Evolutionary conservation across 92 coral and sea anemone genomes (phyloP).

Genomic region (Ricordea florida): DNA sequence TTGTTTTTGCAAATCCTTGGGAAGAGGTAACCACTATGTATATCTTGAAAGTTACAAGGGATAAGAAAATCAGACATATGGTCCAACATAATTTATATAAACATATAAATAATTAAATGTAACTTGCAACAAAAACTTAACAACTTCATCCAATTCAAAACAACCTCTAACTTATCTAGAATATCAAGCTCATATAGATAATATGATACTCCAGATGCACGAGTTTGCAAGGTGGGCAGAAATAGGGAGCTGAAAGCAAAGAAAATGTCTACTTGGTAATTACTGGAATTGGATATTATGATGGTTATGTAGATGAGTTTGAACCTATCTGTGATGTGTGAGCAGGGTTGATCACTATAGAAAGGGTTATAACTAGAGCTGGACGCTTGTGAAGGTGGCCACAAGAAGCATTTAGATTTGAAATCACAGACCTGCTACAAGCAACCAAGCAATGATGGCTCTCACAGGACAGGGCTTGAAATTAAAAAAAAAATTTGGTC

Average conservation of each 20-base stretch:
- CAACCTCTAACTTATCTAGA: neutral
- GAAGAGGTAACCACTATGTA: neutral
- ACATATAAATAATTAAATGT: neutral
- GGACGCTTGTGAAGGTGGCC: neutral
- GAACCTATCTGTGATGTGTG: too few species aligned
- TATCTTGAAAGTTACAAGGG: neutral
- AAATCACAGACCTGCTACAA: neutral
- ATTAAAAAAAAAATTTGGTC: too few species aligned
- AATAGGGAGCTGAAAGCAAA: neutral
- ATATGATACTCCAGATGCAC: neutral
- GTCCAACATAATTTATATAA: neutral
- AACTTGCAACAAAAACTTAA: neutral
- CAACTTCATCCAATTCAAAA: neutral
- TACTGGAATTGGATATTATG: too few species aligned
- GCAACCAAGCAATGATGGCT: conserved; percentile 2
- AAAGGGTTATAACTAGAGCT: too few species aligned
- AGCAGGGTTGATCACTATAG: too few species aligned
- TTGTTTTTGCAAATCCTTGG: neutral
- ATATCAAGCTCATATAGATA: neutral
- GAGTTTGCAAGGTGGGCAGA: neutral
- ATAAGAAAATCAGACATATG: neutral
- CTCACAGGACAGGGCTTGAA: neutral
- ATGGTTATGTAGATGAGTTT: too few species aligned
- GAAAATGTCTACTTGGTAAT: neutral
- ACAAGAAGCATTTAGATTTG: neutral